Conservation (phyloP, 2,888 invertebrate species). For the Eristalis tenax region DNA sequence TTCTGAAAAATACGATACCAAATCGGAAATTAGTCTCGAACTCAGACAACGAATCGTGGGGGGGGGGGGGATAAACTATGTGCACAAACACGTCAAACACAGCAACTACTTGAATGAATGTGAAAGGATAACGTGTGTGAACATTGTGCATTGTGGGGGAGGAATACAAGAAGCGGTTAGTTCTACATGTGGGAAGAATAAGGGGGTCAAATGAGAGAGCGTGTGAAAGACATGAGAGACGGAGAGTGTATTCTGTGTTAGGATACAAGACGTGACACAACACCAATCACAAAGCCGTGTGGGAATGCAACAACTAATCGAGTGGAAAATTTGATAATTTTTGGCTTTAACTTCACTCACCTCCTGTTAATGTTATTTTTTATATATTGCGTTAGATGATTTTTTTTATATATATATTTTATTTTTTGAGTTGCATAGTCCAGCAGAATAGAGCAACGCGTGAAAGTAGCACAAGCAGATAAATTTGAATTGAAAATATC, state of each 20-base stretch:
- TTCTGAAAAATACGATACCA: conserved; percentile 83
- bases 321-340: conserved; percentile 9
- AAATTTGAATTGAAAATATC: conserved; percentile 7
- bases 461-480: conserved; percentile 70
- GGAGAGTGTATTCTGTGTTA: not conserved
- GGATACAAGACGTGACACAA: conserved; percentile 22
- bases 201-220: not conserved
- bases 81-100: not conserved
- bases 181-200: not conserved
- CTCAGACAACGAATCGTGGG: not conserved
- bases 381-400: conserved; percentile 54
- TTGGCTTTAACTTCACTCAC: conserved; percentile 63
- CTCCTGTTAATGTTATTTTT: conserved; percentile 67
- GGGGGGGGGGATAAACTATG: not conserved
- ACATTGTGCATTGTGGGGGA: not conserved
- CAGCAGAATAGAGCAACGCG: conserved; percentile 66
- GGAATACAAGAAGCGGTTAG: not conserved
- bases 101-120: not conserved
- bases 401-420: conserved; percentile 30
- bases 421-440: conserved; percentile 63
- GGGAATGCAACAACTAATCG: conserved; percentile 12
- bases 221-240: not conserved
- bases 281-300: conserved; percentile 22
- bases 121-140: not conserved
- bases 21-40: not conserved